A percentile compares a stretch with the other conserved stretches of the same genome.
phyloP scores from a whole-genome alignment of 2,113 vertebrate genomes.

The Hippocampus zosterae region DNA sequence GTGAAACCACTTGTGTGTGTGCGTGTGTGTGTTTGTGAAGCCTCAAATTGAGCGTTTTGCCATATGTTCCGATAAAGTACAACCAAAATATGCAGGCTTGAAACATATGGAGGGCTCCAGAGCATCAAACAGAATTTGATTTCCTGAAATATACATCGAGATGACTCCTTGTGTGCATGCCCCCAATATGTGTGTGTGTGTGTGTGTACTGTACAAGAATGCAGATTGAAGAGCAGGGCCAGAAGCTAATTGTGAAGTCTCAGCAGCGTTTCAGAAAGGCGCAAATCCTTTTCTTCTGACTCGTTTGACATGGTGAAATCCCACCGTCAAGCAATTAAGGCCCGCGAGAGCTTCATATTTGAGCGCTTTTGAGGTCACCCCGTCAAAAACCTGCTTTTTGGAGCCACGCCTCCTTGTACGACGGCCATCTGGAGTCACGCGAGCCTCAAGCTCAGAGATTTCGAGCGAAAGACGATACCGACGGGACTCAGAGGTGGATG shows the following conservation, averaged over 20 bases:
- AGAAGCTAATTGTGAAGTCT: not conserved
- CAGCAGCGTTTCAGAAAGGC: not conserved
- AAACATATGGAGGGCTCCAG: not conserved
- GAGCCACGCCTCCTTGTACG: not conserved
- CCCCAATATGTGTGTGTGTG: not conserved
- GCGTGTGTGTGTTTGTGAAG: constrained; percentile 14
- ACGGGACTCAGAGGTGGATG: not conserved
- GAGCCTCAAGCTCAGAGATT: not conserved
- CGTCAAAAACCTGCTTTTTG: not conserved
- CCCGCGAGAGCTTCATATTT: not conserved
- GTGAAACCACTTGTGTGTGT: not conserved
- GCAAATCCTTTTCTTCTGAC: not conserved
- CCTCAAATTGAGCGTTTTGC: constrained; percentile 50
- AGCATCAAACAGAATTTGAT: not conserved
- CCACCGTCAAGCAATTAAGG: constrained; percentile 8
- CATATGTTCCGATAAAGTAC: constrained; percentile 60
- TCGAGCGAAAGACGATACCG: not conserved
- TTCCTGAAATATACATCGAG: not conserved
- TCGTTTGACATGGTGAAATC: constrained; percentile 3
- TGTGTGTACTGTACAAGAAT: not conserved
- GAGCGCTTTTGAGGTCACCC: not conserved
- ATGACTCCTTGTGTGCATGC: not conserved
- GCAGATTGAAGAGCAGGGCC: not conserved
- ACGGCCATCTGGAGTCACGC: not conserved
- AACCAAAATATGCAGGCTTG: constrained; percentile 21